Conservation (phyloP, 2,797 vertebrate genomes). For the Acipenser ruthenus region DNA sequence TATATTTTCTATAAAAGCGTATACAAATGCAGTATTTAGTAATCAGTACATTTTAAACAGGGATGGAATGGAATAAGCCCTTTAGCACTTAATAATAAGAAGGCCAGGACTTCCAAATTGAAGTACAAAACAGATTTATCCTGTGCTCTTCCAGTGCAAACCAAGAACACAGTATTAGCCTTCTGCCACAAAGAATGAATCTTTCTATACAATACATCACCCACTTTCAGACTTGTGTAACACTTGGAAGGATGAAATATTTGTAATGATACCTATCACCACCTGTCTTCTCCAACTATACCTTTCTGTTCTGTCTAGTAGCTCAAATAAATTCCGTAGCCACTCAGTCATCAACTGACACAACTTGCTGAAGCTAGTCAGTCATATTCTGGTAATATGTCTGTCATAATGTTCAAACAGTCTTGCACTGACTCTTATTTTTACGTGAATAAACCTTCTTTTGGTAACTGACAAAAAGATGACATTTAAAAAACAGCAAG, state of each 20-base stretch:
- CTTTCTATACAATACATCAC: slow-evolving; percentile 40
- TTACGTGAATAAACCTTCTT: slow-evolving; percentile 63
- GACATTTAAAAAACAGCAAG: slow-evolving; percentile 67
- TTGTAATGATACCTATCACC: slow-evolving; percentile 50
- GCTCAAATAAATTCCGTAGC: slow-evolving; percentile 45
- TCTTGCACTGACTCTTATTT: slow-evolving; percentile 65
- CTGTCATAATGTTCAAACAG: slow-evolving; percentile 67
- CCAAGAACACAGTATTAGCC: slow-evolving; percentile 44
- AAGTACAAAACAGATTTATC: slow-evolving; percentile 40
- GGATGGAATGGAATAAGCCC: too few relatives aligned
- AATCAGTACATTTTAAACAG: too few relatives aligned
- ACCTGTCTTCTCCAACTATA: slow-evolving; percentile 33
- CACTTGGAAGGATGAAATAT: slow-evolving; percentile 23
- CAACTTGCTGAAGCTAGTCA: slow-evolving; percentile 52
- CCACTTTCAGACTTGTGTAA: slow-evolving; percentile 23
- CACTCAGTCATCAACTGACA: slow-evolving; percentile 58
- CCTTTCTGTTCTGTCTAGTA: slow-evolving; percentile 36
- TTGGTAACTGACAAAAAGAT: slow-evolving; percentile 61
- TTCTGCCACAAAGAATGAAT: slow-evolving; percentile 56
- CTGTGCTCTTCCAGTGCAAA: slow-evolving; percentile 51
- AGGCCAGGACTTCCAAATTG: too few relatives aligned
- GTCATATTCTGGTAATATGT: slow-evolving; percentile 58
- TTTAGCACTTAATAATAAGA: too few relatives aligned
- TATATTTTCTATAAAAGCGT: too few relatives aligned
- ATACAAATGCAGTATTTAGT: too few relatives aligned